Base-by-base conservation (phyloP, 2,797 vertebrate species). In the Diglossa cyanea region DNA sequence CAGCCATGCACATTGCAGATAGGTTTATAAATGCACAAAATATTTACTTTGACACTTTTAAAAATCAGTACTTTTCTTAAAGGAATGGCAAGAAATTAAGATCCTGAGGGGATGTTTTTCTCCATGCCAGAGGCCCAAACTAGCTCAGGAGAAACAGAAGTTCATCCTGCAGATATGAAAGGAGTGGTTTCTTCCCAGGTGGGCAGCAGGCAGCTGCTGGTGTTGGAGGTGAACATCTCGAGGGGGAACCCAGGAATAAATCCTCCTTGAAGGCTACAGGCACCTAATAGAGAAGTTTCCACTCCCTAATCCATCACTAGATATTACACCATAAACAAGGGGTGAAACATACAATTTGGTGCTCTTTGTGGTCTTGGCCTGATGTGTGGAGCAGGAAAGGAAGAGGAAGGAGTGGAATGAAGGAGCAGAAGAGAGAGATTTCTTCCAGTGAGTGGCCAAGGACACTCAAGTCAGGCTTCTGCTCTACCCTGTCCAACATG, bases 1-100 rank as follows among this genome's bases (percentile, higher is more conserved):
- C 47, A 15, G 30, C 16, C 3, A 2, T 3, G 25, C 1, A 0
- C 3, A 1, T 31, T 50, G 17, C 31, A 62, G 37, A 9, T 28
- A 11, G 8, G 30, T 70, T 84, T 77, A 39, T 55, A 66, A 14
- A 21, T 16, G 31, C 10, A 25, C 7, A 7, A 39, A 68, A 35
- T 55, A 86, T 76, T 85, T 92, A 90, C 37, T 45, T 28, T 33
- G 33, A 35, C 10, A 26, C 12, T 79, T 92, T 8, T 12, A 28
- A 57, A 78, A 79, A 35, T 0, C 33, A 35, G 9, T 13, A 20
- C 4, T 40, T 83, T 71, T 86, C 42, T 63, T 80, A 53, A 74
- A 86, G 45, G 33, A 63, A 68, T 62, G 20, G 8, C 40, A 58
- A 88, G 47, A 85, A 89, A 78, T 33, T 0, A 47, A 37, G 40